Evolutionary conservation across 2,888 invertebrate species (phyloP).

Genomic region (Scaptomyza reducta): DNA sequence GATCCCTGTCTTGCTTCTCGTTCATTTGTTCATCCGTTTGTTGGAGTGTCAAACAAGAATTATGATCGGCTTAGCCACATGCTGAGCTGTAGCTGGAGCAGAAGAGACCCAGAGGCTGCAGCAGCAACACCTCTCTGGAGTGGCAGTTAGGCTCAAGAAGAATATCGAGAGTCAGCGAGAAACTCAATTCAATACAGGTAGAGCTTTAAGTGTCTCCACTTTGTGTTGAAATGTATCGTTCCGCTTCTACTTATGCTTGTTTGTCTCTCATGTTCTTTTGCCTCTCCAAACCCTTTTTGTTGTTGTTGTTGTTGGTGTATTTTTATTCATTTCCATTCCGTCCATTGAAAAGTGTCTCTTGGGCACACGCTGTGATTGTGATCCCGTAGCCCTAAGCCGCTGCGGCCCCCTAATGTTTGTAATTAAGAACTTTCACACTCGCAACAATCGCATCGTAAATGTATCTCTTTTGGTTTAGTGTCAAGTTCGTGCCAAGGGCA

Average conservation of each 20-base stretch:
- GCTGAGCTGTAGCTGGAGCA: slow-evolving; percentile 72
- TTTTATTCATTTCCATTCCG: slow-evolving; percentile 30
- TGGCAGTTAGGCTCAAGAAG: slow-evolving; percentile 54
- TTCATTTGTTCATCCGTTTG: slow-evolving; percentile 79
- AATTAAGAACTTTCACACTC: slow-evolving; percentile 84
- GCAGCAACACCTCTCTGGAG: slow-evolving; percentile 45
- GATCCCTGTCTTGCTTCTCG: slow-evolving; percentile 67
- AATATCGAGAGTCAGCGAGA: slow-evolving; percentile 35
- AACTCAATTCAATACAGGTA: slow-evolving; percentile 74
- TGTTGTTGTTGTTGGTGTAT: background rate
- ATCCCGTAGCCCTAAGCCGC: slow-evolving; percentile 70
- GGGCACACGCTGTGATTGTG: slow-evolving; percentile 73
- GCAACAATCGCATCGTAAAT: slow-evolving; percentile 82
- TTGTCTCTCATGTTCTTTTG: slow-evolving; percentile 14
- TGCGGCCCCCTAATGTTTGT: slow-evolving; percentile 82
- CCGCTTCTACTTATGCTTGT: slow-evolving; percentile 53
- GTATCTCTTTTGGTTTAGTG: slow-evolving; percentile 72
- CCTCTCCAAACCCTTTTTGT: slow-evolving; percentile 16
- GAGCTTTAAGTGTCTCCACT: slow-evolving; percentile 80
- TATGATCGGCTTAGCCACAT: slow-evolving; percentile 84
- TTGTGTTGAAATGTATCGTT: slow-evolving; percentile 79
- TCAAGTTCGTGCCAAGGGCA: slow-evolving; percentile 75
- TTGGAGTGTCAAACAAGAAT: slow-evolving; percentile 83
- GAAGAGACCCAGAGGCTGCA: slow-evolving; percentile 40
- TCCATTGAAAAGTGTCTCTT: slow-evolving; percentile 78